Evolutionary conservation across 1,140 invertebrate genomes (phyloP).

Genomic region (Apis laboriosa): DNA sequence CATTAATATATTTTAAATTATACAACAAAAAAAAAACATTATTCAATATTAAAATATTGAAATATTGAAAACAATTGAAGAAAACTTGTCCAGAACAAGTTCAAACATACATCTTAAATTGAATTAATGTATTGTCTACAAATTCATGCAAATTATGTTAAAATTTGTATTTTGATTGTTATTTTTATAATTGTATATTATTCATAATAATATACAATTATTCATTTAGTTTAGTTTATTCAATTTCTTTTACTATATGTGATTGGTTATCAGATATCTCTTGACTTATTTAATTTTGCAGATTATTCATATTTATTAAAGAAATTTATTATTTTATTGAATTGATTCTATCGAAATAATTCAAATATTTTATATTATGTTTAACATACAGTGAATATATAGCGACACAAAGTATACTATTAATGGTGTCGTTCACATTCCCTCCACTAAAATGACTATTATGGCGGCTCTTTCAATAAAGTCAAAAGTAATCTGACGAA

Average conservation of each 20-base stretch:
- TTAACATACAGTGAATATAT: constrained; percentile 11
- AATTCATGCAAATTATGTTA: neutral
- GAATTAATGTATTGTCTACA: neutral
- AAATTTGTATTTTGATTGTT: neutral
- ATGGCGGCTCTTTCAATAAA: constrained; percentile 26
- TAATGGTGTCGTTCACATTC: constrained; percentile 52
- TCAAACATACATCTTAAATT: neutral
- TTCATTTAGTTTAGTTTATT: neutral
- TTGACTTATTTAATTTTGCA: neutral
- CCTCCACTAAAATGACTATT: constrained; percentile 32
- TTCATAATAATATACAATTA: neutral
- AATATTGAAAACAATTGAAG: no score
- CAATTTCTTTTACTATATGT: neutral
- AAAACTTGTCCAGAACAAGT: constrained; percentile 14
- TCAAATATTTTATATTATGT: constrained; percentile 11
- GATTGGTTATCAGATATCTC: neutral
- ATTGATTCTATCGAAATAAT: neutral
- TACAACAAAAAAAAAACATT: no score
- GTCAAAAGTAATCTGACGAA: neutral
- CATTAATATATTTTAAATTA: neutral
- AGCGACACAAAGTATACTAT: constrained; percentile 25
- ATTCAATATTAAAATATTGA: neutral
- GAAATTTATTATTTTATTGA: neutral
- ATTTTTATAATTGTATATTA: neutral
- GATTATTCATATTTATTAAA: constrained; percentile 30